These are phyloP conservation scores for Oryctolagus cuniculus DNA, from an alignment of 2,113 vertebrate species.

Conservation along the genomic window DNA sequence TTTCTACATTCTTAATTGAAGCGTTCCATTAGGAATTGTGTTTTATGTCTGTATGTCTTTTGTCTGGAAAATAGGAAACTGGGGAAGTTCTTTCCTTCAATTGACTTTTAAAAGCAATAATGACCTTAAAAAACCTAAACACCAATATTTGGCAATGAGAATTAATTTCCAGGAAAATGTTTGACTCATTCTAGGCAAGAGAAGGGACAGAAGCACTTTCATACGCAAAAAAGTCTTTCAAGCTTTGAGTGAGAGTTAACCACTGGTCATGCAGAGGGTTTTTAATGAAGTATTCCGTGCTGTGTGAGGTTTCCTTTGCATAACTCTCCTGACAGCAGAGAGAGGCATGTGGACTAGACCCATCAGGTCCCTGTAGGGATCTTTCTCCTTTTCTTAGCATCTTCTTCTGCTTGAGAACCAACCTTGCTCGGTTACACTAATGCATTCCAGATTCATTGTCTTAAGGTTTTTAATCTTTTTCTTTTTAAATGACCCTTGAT, in stretches of 20 bases:
- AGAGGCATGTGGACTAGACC: not conserved
- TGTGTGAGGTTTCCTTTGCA: not conserved
- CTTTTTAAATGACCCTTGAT: not conserved
- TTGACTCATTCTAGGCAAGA: conserved; percentile 15
- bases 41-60: not conserved
- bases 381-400: not conserved
- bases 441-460: not conserved
- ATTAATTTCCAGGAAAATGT: conserved; percentile 26
- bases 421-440: not conserved
- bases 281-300: not conserved
- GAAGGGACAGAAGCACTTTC: not conserved
- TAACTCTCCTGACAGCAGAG: not conserved
- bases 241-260: not conserved
- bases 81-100: not conserved
- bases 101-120: not conserved
- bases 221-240: not conserved
- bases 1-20: not conserved
- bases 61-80: not conserved
- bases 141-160: not conserved
- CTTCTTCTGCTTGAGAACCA: not conserved
- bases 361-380: not conserved
- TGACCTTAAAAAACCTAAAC: not conserved
- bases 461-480: not conserved
- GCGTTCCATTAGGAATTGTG: not conserved
- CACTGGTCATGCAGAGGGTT: not conserved